Base-by-base conservation (phyloP, 2,797 vertebrate species). In the Urophycis tenuis region DNA sequence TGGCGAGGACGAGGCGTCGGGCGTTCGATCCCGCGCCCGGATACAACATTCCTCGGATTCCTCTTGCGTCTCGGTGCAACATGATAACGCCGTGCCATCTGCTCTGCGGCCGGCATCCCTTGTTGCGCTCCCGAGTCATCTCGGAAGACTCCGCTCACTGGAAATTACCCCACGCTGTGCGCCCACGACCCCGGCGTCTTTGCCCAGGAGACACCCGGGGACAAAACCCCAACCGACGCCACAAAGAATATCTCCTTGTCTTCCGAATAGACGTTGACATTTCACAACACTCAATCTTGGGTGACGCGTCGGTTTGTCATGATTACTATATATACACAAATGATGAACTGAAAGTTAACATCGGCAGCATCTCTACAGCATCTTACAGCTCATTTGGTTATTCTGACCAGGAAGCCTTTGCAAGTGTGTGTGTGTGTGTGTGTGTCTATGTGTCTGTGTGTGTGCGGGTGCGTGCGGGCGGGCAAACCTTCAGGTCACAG, bases 401-500 rank as follows among this genome's bases (percentile, higher is more conserved):
- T 5, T 22, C 49, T 53, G 49, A 53, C 17, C 41, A 45, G 33
- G 33, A 73, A 76, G 2, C 17, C 8, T 75, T 67, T 14, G 29
- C 10, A 3, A 73, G 14, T n/a, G 19, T 31, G 31, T 41, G 9
- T 74, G 34, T 60, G 73, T 35, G 71, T 49, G 10, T 53, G n/a
- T 67, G 49, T 71, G 34, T 64, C 60, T 75, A n/a, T n/a, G n/a
- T n/a, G n/a, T n/a, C n/a, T n/a, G n/a, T n/a, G n/a, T n/a, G n/a
- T n/a, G n/a, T n/a, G n/a, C n/a, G n/a, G n/a, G n/a, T n/a, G n/a
- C n/a, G 49, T 30, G 35, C 45, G 77, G 12, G 39, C 15, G n/a
- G 22, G 72, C 45, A 81, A 72, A 96, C 95, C 95, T 98, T 98
- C 83, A 98, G 95, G 93, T 97, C 96, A 75, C 96, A 97, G 83